Base-by-base conservation (phyloP, 1,140 invertebrate genomes). In the Drosophila rufa region DNA sequence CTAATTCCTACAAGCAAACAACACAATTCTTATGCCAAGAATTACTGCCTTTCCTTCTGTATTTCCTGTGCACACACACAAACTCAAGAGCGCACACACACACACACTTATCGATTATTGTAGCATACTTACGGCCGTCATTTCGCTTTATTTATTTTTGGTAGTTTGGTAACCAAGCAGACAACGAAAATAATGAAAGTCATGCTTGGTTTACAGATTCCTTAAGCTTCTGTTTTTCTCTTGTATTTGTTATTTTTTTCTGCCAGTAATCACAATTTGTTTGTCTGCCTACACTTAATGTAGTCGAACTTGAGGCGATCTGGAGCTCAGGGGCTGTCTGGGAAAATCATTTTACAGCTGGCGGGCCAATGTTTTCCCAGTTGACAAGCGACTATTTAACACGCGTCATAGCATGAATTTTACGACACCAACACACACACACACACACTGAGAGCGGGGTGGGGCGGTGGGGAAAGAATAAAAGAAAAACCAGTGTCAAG, bases 401-500 rank as follows among this genome's bases (percentile, higher is more conserved):
- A 89, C 84, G 85, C 84, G 79, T 87, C 83, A 77, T 79, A 76
- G 67, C 83, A 87, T 87, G 76, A 87, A 77, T 87, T 89, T 84
- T 79, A 87, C 84, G 76, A 60, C 74, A 73, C 60, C 51, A 55
- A 71, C 64, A 65, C 55, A 47, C 53, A 57, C 42, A 53, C 60
- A 76, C 48, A 48, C 50, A 38, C 48, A 40, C 22, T 17, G 22
- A 15, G 30, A 25, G 53, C 8, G 57, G 57, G 55, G 27, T 2
- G 48, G 12, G 33, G 43, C 1, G 42, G 38, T 42, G 14, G 3
- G 1, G 22, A 56, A 66, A 75, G 69, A 83, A 77, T 79, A 79
- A 91, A 91, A 86, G 91, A 83, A 92, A 92, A 92, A 91, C 83
- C 92, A 92, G 92, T 92, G 92, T 92, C 92, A 92, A 92, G 92